A percentile compares a stretch with the other conserved stretches of the same genome.
These are phyloP conservation scores for Echeneis naucrates DNA, from an alignment of 2,797 vertebrate species.

Conservation along the genomic window DNA sequence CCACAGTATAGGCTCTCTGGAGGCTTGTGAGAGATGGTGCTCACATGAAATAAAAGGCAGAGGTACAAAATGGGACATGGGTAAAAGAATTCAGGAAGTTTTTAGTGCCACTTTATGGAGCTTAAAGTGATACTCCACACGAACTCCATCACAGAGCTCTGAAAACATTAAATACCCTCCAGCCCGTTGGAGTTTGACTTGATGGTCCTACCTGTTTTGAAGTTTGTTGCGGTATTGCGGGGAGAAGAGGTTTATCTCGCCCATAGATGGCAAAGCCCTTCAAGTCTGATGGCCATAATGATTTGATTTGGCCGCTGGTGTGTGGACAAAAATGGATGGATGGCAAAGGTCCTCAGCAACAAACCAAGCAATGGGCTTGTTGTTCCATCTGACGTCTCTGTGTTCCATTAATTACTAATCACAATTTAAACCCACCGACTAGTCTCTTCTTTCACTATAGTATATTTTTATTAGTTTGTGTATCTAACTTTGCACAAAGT, in stretches of 20 bases:
- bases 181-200: background rate
- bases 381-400: background rate
- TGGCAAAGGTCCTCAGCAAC: conserved; percentile 1
- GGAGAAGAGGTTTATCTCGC: background rate
- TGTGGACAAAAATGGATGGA: background rate
- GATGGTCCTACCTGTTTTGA: background rate
- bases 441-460: background rate
- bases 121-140: conserved; percentile 31
- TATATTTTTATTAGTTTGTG: background rate
- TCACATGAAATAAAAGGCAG: conserved; percentile 18
- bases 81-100: conserved; percentile 25
- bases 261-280: background rate
- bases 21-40: conserved; percentile 22
- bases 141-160: background rate
- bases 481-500: background rate
- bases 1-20: conserved; percentile 45
- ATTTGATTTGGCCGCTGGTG: background rate
- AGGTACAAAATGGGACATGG: conserved; percentile 26
- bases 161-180: background rate
- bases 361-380: background rate
- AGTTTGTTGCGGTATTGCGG: background rate
- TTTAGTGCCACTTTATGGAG: conserved; percentile 23
- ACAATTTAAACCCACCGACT: background rate
- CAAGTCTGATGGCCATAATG: background rate
- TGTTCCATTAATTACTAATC: background rate